These are phyloP conservation scores for Macropis europaea DNA, from an alignment of 2,888 invertebrate species.

Conservation along the genomic window DNA sequence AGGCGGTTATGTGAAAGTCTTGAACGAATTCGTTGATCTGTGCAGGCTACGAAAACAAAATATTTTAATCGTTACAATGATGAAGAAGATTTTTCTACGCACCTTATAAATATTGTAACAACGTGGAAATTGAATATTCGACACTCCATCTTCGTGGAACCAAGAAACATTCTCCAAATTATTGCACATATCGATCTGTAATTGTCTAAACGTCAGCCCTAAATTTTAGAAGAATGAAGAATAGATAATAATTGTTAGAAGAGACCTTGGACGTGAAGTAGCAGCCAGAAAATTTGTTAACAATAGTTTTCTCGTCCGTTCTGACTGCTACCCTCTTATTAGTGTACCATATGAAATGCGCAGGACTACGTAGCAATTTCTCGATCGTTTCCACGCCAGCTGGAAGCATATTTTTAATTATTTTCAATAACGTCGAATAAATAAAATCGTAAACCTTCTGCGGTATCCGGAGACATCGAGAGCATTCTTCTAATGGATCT, in stretches of 20 bases:
- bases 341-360: slow-evolving; percentile 53
- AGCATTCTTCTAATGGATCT: slow-evolving; percentile 51
- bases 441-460: slow-evolving; percentile 33
- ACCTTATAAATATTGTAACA: slow-evolving; percentile 59
- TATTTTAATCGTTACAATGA: background rate
- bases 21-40: slow-evolving; percentile 54
- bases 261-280: slow-evolving; percentile 59
- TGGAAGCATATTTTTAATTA: background rate
- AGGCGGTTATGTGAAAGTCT: slow-evolving; percentile 57
- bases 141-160: slow-evolving; percentile 55
- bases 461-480: slow-evolving; percentile 25
- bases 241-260: background rate
- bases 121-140: slow-evolving; percentile 56
- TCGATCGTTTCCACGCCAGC: slow-evolving; percentile 50
- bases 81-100: background rate
- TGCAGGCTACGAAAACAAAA: slow-evolving; percentile 17
- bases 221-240: background rate
- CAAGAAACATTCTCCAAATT: slow-evolving; percentile 57
- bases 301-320: slow-evolving; percentile 45
- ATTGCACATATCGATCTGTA: slow-evolving; percentile 60
- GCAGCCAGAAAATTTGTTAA: slow-evolving; percentile 58
- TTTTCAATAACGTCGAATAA: background rate
- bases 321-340: slow-evolving; percentile 27
- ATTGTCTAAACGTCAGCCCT: background rate
- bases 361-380: slow-evolving; percentile 41